These are phyloP conservation scores for Plodia interpunctella DNA, from an alignment of 1,140 invertebrate genomes.

Conservation along the genomic window DNA sequence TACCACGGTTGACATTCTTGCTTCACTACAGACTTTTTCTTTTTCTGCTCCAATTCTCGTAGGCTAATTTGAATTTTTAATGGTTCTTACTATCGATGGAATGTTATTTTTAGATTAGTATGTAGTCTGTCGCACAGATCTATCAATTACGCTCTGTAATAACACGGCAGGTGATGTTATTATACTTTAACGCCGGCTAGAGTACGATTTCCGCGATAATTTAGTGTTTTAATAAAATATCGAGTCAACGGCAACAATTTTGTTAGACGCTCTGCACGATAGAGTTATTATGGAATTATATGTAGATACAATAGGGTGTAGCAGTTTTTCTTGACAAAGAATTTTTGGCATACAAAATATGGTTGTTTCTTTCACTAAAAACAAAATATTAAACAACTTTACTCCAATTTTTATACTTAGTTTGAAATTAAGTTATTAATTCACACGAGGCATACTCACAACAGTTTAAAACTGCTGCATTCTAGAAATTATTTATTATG, in stretches of 20 bases:
- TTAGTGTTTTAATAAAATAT: conserved; percentile 7
- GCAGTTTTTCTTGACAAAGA: no score
- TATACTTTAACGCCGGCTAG: conserved; percentile 17
- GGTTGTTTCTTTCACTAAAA: no score
- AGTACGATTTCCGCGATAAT: conserved; percentile 14
- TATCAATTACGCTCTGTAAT: conserved; percentile 24
- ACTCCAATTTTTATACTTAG: no score
- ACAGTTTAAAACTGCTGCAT: no score
- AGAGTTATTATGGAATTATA: not conserved
- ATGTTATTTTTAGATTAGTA: conserved; percentile 40
- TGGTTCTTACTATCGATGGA: conserved; percentile 35
- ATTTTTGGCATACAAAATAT: not conserved
- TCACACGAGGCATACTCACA: no score
- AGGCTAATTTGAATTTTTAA: conserved; percentile 68
- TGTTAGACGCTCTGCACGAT: not conserved
- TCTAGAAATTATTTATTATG: no score
- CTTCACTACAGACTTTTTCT: conserved; percentile 56
- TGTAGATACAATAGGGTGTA: not conserved
- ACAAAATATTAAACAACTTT: no score
- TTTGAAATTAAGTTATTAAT: no score
- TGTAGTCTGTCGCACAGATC: conserved; percentile 20
- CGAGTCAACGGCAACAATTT: not conserved
- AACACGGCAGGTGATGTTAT: conserved; percentile 17
- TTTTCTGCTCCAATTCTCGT: conserved; percentile 69
- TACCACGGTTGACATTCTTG: conserved; percentile 73